Evolutionary conservation across 2,888 invertebrate species (phyloP), one percentile per base, ranked within the genome.

Genomic region (Cryptus viduatorius): DNA sequence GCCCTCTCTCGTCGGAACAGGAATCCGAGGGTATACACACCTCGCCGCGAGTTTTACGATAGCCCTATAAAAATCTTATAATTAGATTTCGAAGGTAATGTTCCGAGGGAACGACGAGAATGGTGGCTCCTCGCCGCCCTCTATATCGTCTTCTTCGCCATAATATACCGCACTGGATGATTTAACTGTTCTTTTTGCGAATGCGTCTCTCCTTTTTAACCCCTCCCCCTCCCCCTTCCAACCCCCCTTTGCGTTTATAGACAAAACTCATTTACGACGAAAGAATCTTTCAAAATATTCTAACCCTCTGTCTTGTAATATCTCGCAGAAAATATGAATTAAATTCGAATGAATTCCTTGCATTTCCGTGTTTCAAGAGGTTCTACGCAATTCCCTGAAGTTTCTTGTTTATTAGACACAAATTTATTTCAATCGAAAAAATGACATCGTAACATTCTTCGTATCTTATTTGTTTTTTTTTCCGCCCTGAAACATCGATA

Each of bases 21-120:
- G 83, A 84, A 86, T 86, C 86, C 77, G 82, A 86, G 75, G 73
- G 82, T 83, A 79, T 65, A 48, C 42, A 16, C 82, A 76, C 68
- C 83, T 72, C 83, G 90, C 89, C 89, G 88, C 85, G 88, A 88
- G 90, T 93, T 93, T 93, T 93, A 93, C 93, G 93, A 93, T 93
- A 90, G 93, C 92, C 91, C 92, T 93, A 93, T 93, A 93, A 92
- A 93, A 92, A 92, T 93, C 91, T 93, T 89, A 89, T 93, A 93
- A 93, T 93, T 93, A 93, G 93, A 93, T 93, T 93, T 93, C 86
- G 91, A 89, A 93, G 91, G 91, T 93, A 93, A 93, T 92, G 92
- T 92, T 91, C 92, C 90, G 89, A 87, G 89, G 88, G 88, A 86
- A 86, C 86, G 81, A 77, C 56, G 56, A 56, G 56, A 56, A 56